Base-by-base conservation (phyloP, 2,888 invertebrate species). In the Euzetes globulus region DNA sequence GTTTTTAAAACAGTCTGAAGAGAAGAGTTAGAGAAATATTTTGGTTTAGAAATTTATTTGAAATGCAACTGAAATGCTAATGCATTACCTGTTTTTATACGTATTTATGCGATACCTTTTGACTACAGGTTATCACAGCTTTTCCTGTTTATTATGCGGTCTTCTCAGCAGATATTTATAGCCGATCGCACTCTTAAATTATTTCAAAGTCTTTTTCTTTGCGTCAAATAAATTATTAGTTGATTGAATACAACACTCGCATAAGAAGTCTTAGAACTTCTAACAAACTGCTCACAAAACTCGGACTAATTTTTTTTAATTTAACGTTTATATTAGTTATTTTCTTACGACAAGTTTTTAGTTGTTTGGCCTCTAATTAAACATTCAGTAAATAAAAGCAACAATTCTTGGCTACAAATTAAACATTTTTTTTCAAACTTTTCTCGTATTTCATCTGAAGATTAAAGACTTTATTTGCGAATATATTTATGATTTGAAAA, bases 91-190 rank as follows among this genome's bases (percentile, higher is more conserved):
- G 55, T 55, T 25, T 19, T 55, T 55, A 33, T 33, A 33, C 33
- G 7, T 11, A 55, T 19, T n/a, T 55, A 55, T 55, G 25, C 25
- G 25, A 22, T 22, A 55, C 11, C 19, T 55, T 25, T 25, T 55
- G 11, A 55, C 25, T 55, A 55, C 55, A 55, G 55, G 55, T 55
- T 55, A 55, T 55, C 55, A 55, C 55, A 25, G 55, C 22, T 55
- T 47, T 55, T 55, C 55, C 55, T 22, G 55, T 55, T 55, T 55
- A 52, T 52, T 11, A 47, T 47, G 17, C 15, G 33, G 33, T 33
- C 47, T 47, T 17, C 17, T 47, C 47, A 9, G 2, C 13, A 15
- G n/a, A 19, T 25, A 25, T 55, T 55, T 55, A 55, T 55, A 55
- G 55, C 25, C 55, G 6, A 55, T 19, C 22, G 11, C 6, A 55